Conservation (phyloP, 2,888 invertebrate genomes). For the Drosophila kuntzei region DNA sequence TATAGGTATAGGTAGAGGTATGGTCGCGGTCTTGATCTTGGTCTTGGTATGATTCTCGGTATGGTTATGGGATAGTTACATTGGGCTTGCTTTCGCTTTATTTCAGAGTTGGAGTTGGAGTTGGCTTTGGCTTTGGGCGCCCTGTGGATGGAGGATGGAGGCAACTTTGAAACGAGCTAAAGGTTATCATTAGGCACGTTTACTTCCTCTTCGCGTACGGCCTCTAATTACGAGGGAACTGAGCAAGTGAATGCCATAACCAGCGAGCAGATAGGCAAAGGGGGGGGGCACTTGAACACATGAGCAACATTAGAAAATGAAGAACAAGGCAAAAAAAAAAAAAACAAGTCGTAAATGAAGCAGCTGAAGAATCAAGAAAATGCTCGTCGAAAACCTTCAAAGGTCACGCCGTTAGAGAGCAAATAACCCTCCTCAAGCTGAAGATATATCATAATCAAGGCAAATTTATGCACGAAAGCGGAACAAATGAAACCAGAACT, state of each 20-base stretch:
- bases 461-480: constrained; percentile 47
- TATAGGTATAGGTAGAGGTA: constrained; percentile 10
- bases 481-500: constrained; percentile 32
- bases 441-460: constrained; percentile 16
- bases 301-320: constrained; percentile 37
- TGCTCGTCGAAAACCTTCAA: constrained; percentile 34
- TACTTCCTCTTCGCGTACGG: constrained; percentile 71
- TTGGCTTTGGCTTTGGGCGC: constrained; percentile 36
- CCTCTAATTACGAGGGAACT: constrained; percentile 71
- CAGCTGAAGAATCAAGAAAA: constrained; percentile 4
- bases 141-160: constrained; percentile 32
- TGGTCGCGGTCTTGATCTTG: background rate
- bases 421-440: constrained; percentile 16
- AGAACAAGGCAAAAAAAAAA: background rate
- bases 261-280: constrained; percentile 1
- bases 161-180: constrained; percentile 61
- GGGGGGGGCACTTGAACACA: constrained; percentile 1
- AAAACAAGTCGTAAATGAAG: constrained; percentile 3
- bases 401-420: constrained; percentile 60
- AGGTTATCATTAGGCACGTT: constrained; percentile 81
- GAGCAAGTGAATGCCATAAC: constrained; percentile 51
- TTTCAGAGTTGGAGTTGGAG: constrained; percentile 9
- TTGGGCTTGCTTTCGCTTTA: constrained; percentile 36
- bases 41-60: constrained; percentile 3
- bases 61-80: constrained; percentile 17